Evolutionary conservation across 2,113 vertebrate genomes (phyloP).

Genomic region (Chrysemys picta): DNA sequence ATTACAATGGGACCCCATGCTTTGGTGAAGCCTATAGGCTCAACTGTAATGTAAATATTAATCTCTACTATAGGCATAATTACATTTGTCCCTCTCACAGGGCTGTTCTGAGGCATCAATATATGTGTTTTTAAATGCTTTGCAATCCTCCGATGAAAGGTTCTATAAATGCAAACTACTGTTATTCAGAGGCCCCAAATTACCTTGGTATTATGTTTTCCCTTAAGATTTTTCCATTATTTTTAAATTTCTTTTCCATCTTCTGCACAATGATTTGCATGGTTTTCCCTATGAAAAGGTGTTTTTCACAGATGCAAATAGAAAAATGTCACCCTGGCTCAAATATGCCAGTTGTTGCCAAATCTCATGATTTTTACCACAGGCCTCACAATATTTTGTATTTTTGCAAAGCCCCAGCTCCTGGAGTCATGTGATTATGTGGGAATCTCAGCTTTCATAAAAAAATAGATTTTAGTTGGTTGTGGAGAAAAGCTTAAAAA

Average conservation of each 20-base stretch:
- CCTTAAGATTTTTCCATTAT: background rate
- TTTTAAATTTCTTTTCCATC: background rate
- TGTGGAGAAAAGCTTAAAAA: background rate
- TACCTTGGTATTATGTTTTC: background rate
- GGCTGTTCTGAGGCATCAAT: background rate
- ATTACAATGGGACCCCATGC: rapidly evolving
- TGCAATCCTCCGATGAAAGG: background rate
- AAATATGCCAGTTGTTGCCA: background rate
- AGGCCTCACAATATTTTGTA: rapidly evolving
- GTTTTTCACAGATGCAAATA: background rate
- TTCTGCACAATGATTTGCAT: background rate
- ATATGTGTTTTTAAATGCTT: background rate
- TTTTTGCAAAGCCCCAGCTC: background rate
- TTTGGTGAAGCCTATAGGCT: background rate
- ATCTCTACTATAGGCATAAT: background rate
- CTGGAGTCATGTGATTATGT: background rate
- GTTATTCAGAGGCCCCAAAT: background rate
- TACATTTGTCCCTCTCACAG: background rate
- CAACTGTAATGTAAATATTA: background rate
- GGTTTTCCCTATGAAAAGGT: background rate
- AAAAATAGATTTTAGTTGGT: background rate
- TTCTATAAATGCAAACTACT: background rate
- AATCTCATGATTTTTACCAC: background rate
- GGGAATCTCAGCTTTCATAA: background rate
- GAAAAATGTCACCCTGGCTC: background rate